phyloP scores from a whole-genome alignment of 2,888 invertebrate species.

The Onthophagus sagittarius region DNA sequence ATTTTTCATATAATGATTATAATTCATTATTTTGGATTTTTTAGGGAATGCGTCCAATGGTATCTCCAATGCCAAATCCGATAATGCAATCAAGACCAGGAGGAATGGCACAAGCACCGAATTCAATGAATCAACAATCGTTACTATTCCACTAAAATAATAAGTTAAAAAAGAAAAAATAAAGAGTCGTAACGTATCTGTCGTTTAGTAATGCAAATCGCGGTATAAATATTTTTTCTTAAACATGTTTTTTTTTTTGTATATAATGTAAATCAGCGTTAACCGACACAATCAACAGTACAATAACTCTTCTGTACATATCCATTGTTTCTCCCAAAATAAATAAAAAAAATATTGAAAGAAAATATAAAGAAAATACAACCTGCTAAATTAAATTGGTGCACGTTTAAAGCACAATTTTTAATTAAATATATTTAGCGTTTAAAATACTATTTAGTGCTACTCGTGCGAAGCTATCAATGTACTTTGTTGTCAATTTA shows the following conservation, averaged over 20 bases:
- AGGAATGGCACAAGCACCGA: slow-evolving; percentile 37
- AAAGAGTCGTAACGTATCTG: slow-evolving; percentile 18
- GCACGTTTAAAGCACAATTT: slow-evolving; percentile 16
- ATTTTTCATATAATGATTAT: neutral
- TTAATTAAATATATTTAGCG: slow-evolving; percentile 13
- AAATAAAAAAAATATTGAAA: slow-evolving; percentile 32
- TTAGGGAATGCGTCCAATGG: slow-evolving; percentile 44
- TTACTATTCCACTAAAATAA: slow-evolving; percentile 41
- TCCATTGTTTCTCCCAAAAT: slow-evolving; percentile 29
- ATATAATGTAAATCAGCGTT: slow-evolving; percentile 32
- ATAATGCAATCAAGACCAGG: slow-evolving; percentile 41
- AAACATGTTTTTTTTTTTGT: slow-evolving; percentile 33
- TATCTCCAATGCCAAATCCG: slow-evolving; percentile 30
- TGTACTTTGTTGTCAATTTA: slow-evolving; percentile 17
- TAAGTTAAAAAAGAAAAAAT: neutral
- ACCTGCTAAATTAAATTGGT: slow-evolving; percentile 4
- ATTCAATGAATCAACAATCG: slow-evolving; percentile 42
- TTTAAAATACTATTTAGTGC: neutral
- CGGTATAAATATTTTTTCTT: slow-evolving; percentile 17
- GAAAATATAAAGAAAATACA: slow-evolving; percentile 15
- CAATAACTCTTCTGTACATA: slow-evolving; percentile 37
- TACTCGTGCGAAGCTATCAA: neutral
- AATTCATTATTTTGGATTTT: neutral
- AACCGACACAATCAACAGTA: slow-evolving; percentile 37
- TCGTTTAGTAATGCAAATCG: slow-evolving; percentile 15